Evolutionary conservation across 2,797 vertebrate genomes (phyloP).

Genomic region (Mormyrops attenuatus): DNA sequence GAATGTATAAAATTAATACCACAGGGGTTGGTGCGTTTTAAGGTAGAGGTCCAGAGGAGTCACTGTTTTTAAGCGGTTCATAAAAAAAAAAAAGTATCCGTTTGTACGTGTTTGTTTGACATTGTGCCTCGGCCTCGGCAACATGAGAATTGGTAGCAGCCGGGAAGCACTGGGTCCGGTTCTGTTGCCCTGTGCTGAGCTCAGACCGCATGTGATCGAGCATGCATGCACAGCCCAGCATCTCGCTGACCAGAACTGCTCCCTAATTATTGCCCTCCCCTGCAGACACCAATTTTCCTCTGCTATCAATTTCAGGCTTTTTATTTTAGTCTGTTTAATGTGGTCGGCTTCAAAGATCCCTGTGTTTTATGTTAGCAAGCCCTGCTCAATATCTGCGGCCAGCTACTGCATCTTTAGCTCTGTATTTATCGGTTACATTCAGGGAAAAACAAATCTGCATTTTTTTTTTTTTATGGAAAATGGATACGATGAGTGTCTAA

Average conservation of each 20-base stretch:
- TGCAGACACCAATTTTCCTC: background rate
- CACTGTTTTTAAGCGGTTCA: background rate
- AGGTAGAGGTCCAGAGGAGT: background rate
- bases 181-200: background rate
- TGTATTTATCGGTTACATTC: background rate
- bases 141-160: background rate
- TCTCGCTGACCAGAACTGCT: background rate
- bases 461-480: background rate
- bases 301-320: conserved; percentile 5
- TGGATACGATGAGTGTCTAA: background rate
- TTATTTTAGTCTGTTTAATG: conserved; percentile 15
- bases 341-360: conserved; percentile 4
- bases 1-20: background rate
- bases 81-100: background rate
- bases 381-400: background rate
- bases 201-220: background rate
- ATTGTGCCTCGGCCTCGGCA: background rate
- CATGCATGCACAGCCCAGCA: background rate
- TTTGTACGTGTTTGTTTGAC: background rate
- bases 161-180: background rate
- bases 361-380: conserved; percentile 3
- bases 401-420: conserved; percentile 10
- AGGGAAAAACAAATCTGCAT: background rate
- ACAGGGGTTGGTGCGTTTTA: background rate
- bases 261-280: conserved; percentile 3